These are phyloP conservation scores for Drosophila lini DNA, from an alignment of 1,140 invertebrate species.

Conservation along the genomic window DNA sequence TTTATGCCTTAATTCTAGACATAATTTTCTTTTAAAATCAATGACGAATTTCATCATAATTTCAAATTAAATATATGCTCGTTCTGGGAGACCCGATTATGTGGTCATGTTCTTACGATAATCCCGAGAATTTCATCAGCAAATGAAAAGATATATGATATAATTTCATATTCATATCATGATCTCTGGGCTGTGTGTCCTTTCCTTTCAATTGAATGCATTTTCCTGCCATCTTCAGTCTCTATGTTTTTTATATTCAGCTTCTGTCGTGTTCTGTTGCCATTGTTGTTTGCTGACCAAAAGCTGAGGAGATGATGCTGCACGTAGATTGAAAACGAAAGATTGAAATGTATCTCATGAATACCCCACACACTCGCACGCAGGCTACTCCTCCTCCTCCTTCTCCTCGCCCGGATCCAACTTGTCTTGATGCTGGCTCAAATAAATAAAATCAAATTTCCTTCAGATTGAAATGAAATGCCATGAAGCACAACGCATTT, in stretches of 20 bases:
- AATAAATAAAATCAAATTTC: constrained; percentile 62
- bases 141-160: constrained; percentile 41
- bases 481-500: constrained; percentile 45
- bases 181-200: constrained; percentile 62
- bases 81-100: background rate
- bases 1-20: constrained; percentile 6
- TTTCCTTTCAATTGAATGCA: constrained; percentile 79
- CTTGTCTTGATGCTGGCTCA: constrained; percentile 47
- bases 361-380: constrained; percentile 17
- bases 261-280: constrained; percentile 27
- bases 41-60: constrained; percentile 59
- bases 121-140: constrained; percentile 34
- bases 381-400: background rate
- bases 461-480: constrained; percentile 69
- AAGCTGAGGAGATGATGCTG: constrained; percentile 37
- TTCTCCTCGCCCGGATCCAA: background rate
- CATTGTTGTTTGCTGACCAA: constrained; percentile 56
- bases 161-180: constrained; percentile 80
- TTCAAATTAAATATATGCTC: constrained; percentile 25
- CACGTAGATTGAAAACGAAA: constrained; percentile 74
- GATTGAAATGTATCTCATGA: constrained; percentile 76
- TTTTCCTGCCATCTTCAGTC: constrained; percentile 45
- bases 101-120: constrained; percentile 23
- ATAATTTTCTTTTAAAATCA: constrained; percentile 4
- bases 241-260: constrained; percentile 17